Evolutionary conservation across 1,140 invertebrate species (phyloP), one percentile per base, ranked within the genome.

Genomic region (Pteromalus puparum): DNA sequence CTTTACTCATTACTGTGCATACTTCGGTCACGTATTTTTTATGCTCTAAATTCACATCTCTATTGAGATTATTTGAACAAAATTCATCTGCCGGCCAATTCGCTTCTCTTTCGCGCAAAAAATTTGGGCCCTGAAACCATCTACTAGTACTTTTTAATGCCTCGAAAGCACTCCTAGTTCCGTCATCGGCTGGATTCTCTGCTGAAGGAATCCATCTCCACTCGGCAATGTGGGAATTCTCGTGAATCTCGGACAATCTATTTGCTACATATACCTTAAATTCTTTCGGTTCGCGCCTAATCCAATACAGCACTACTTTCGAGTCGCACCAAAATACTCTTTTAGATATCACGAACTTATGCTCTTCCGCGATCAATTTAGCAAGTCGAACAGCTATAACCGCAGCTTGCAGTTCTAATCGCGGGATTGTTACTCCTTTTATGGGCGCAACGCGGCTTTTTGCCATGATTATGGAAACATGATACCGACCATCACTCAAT

Each of bases 251-350:
- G 6, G 87, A 86, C 1, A 93, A 84, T 21, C 92, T 78, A 85
- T 93, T 90, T 1, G 90, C 89, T 0, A 93, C 90, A 86, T 91
- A 94, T 0, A 87, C 83, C 86, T 93, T 91, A 85, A 90, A 92
- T 2, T 83, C 74, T 15, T 87, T 18, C 0, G 87, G 74, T 13
- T 85, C 42, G 7, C 82, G 84, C 24, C 73, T 72, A 10, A 92
- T 87, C 90, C 92, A 91, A 2, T 30, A 12, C 9, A 93, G 38
- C 0, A 90, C 89, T 3, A 88, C 88, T 18, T 72, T 86, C 0
- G 91, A 91, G 84, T 92, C 92, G 0, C 87, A 88, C 90, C 90
- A 92, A 74, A 87, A 85, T n/a, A 81, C 70, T 9, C 18, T 28
- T 74, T n/a, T 3, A 7, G n/a, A 4, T n/a, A 82, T 68, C 21